Conservation (phyloP, 2,888 invertebrate genomes). For the Trissoscelio sp. region DNA sequence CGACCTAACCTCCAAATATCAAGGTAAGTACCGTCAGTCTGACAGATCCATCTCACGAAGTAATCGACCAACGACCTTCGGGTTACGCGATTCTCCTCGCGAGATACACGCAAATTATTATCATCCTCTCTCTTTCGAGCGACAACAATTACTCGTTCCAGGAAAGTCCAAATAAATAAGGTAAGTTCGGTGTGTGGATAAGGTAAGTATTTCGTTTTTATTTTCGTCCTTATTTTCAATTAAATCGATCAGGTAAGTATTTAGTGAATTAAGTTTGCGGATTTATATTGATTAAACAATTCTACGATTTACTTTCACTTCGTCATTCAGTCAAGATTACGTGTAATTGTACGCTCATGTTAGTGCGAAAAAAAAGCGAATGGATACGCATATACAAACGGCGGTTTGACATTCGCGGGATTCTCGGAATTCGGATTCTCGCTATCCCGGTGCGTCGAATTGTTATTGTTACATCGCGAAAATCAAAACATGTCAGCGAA, state of each 20-base stretch:
- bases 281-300: not conserved
- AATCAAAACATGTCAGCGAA: not conserved
- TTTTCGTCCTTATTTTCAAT: not conserved
- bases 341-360: not conserved
- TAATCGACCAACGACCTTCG: slow-evolving; percentile 15
- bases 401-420: not conserved
- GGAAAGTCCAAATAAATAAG: not conserved
- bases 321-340: slow-evolving; percentile 17
- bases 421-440: not conserved
- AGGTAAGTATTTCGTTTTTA: not conserved
- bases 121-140: not conserved
- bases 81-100: slow-evolving; percentile 13
- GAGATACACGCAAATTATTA: no score
- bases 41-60: slow-evolving; percentile 2
- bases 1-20: slow-evolving; percentile 31
- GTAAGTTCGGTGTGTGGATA: not conserved
- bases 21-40: slow-evolving; percentile 23
- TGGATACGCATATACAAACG: not conserved
- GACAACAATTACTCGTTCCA: not conserved
- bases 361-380: slow-evolving; percentile 4
- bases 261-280: not conserved
- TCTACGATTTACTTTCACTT: slow-evolving; percentile 30
- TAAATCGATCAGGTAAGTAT: not conserved
- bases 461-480: not conserved
- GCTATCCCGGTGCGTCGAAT: not conserved